Percentiles rank a stretch among this genome's conserved stretches.
phyloP scores from a whole-genome alignment of 2,113 vertebrate genomes.

The Sander lucioperca region DNA sequence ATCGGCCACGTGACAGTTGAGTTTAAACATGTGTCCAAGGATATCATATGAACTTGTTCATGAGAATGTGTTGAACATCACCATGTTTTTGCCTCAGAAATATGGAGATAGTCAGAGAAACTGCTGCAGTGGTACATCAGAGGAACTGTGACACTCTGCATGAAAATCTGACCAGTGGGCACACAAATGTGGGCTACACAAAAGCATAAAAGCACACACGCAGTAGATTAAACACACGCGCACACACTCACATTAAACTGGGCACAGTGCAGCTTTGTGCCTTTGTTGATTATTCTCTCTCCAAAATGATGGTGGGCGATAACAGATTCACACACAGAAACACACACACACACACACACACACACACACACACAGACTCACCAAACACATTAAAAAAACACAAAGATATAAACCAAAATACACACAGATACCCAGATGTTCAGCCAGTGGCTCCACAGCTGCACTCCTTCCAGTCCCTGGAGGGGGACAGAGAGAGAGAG shows the following conservation, averaged over 20 bases:
- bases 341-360: constrained; percentile 32
- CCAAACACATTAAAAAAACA: constrained; percentile 1
- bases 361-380: constrained; percentile 15
- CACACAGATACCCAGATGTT: constrained; percentile 52
- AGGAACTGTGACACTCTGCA: too few relatives aligned
- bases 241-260: constrained; percentile 11
- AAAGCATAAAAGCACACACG: background rate
- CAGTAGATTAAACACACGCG: background rate
- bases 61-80: too few relatives aligned
- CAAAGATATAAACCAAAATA: too few relatives aligned
- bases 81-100: too few relatives aligned
- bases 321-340: constrained; percentile 38
- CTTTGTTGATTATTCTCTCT: constrained; percentile 62
- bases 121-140: too few relatives aligned
- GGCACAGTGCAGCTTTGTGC: constrained; percentile 41
- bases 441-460: constrained; percentile 57
- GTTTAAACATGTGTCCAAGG: too few relatives aligned
- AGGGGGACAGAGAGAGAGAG: constrained; percentile 29
- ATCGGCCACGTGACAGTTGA: too few relatives aligned
- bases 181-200: background rate
- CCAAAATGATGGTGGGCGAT: constrained; percentile 54
- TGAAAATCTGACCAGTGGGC: background rate
- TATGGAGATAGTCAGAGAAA: too few relatives aligned
- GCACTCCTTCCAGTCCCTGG: constrained; percentile 39
- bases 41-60: too few relatives aligned